Evolutionary conservation across 2,888 invertebrate species (phyloP).

Genomic region (Esperia sulphurella): DNA sequence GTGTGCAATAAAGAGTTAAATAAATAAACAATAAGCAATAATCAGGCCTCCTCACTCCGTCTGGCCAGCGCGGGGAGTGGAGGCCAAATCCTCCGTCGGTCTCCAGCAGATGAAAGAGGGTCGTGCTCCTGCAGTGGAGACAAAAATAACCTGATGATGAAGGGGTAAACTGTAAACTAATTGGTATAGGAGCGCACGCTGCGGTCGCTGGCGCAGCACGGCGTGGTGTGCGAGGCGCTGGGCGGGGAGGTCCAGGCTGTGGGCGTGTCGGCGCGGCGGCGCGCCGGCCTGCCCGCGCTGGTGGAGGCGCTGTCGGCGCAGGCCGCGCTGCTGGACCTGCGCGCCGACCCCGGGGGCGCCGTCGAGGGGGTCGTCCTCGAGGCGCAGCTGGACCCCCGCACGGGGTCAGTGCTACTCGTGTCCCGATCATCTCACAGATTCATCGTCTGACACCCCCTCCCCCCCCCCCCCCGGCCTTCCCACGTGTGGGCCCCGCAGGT

Average conservation of each 20-base stretch:
- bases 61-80: too few species aligned
- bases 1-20: too few species aligned
- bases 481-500: too few species aligned
- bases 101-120: too few species aligned
- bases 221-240: constrained; percentile 89
- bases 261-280: constrained; percentile 93
- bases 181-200: constrained; percentile 83
- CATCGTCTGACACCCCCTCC: too few species aligned
- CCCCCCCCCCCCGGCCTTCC: too few species aligned
- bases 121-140: too few species aligned
- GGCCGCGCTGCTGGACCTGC: constrained; percentile 92
- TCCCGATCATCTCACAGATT: too few species aligned
- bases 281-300: constrained; percentile 86
- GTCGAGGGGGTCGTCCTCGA: constrained; percentile 96
- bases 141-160: too few species aligned
- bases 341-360: constrained; percentile 88
- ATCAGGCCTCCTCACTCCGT: too few species aligned
- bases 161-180: background rate
- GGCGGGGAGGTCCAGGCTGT: constrained; percentile 97
- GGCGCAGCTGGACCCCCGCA: constrained; percentile 75
- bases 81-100: too few species aligned
- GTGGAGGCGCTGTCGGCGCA: constrained; percentile 91
- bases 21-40: too few species aligned
- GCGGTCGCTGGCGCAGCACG: constrained; percentile 86
- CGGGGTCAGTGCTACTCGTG: constrained; percentile 34